Evolutionary conservation across 1,140 invertebrate species (phyloP).

Genomic region (Drosophila neocordata): DNA sequence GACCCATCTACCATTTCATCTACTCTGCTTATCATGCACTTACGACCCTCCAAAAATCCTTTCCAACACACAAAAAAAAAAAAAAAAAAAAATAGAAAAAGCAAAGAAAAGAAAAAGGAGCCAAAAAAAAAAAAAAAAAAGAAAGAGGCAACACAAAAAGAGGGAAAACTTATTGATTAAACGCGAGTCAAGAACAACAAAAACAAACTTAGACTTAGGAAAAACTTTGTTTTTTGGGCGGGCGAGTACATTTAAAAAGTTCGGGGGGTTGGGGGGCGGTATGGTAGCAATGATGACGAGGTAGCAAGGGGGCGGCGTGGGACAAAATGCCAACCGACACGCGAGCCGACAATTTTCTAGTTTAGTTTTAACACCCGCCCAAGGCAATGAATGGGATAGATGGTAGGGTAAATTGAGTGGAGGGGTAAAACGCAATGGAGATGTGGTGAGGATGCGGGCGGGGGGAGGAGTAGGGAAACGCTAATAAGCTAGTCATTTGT

Average conservation of each 20-base stretch:
- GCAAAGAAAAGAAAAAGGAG: not conserved
- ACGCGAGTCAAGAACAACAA: constrained; percentile 47
- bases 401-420: constrained; percentile 1
- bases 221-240: constrained; percentile 4
- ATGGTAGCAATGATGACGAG: no score
- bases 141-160: not conserved
- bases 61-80: not conserved
- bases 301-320: constrained; percentile 3
- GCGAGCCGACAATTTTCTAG: constrained; percentile 78
- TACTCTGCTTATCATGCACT: constrained; percentile 27
- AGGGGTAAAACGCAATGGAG: not conserved
- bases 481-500: constrained; percentile 76
- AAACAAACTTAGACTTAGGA: constrained; percentile 21
- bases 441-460: not conserved
- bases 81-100: not conserved
- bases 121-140: constrained; percentile 22
- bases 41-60: constrained; percentile 6
- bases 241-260: not conserved
- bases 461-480: constrained; percentile 18
- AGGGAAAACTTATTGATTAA: constrained; percentile 75
- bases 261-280: not conserved
- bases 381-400: constrained; percentile 45
- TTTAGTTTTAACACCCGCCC: constrained; percentile 75
- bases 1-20: not conserved
- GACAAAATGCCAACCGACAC: constrained; percentile 68